phyloP scores from a whole-genome alignment of 2,797 vertebrate genomes.

The Brachyalestes nurse region DNA sequence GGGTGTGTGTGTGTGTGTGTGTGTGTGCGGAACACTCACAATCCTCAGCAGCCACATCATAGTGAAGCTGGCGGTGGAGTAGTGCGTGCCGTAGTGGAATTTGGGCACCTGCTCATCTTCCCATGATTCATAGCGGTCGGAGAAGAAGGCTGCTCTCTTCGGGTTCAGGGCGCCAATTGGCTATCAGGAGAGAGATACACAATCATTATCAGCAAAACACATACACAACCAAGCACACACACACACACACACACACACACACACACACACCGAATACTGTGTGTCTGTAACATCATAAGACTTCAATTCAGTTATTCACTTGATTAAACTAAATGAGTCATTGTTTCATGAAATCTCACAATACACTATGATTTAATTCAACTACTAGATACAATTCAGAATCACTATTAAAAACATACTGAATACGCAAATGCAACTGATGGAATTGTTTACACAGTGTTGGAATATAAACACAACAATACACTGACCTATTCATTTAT shows the following conservation, averaged over 20 bases:
- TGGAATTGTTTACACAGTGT: background rate
- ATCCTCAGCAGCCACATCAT: slow-evolving; percentile 94
- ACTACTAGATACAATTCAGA: background rate
- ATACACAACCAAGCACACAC: too few relatives aligned
- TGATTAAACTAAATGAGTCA: too few relatives aligned
- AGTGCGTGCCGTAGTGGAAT: slow-evolving; percentile 93
- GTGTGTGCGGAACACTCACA: slow-evolving; percentile 80
- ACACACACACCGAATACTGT: too few relatives aligned
- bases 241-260: too few relatives aligned
- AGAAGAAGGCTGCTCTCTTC: slow-evolving; percentile 95
- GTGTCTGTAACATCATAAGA: too few relatives aligned
- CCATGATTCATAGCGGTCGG: slow-evolving; percentile 92
- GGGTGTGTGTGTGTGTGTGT: background rate
- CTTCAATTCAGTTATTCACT: too few relatives aligned
- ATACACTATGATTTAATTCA: background rate
- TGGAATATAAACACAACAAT: too few relatives aligned
- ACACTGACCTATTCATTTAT: too few relatives aligned
- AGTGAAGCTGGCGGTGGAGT: slow-evolving; percentile 89
- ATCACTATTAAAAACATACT: background rate
- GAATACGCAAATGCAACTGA: background rate
- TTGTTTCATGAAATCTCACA: background rate
- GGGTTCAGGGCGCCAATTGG: slow-evolving; percentile 97
- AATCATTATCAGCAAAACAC: too few relatives aligned
- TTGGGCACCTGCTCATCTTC: slow-evolving; percentile 93
- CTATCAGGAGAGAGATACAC: slow-evolving; percentile 69